Evolutionary conservation across 2,888 invertebrate species (phyloP), one percentile per base, ranked within the genome.

Genomic region (Nomada lathburiana): DNA sequence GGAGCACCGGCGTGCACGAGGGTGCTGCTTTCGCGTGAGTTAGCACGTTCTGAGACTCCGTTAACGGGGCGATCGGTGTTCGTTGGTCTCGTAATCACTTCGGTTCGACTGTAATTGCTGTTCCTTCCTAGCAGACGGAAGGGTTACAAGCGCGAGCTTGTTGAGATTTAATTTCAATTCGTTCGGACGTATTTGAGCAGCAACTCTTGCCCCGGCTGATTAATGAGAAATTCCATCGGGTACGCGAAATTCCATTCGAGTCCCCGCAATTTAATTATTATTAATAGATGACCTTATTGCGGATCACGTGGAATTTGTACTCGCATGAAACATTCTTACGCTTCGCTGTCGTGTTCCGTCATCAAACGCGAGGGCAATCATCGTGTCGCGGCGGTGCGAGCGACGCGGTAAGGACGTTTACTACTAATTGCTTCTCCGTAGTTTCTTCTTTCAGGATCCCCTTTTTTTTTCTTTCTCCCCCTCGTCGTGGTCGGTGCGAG

Each of bases 351-450:
- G 20, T 3, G 42, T 36, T 7, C 9, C 26, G 23, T 20, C 36
- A 36, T 26, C 29, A 5, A 63, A 26, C 47, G n/a, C 13, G 10
- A 13, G 47, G n/a, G 70, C 50, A 50, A 59, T 60, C 42, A 26
- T 47, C 53, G 20, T n/a, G 36, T 13, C 76, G 68, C 64, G 74
- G 69, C 65, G 57, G 62, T 68, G n/a, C 63, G 75, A 84, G 62
- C 59, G 65, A 71, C 52, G 71, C 68, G 16, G 23, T 71, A 18
- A 63, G 79, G 60, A 85, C 82, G 77, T 87, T 87, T 86, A 83
- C 84, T 82, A 83, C 86, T 87, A 87, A 87, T 87, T 87, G 86
- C 84, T 81, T 80, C 78, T 57, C 60, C 64, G 74, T 64, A 62
- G 53, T 68, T 64, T 68, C 64, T 72, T 74, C 57, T 57, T 57